Percentiles rank a stretch among this genome's conserved stretches.
These are phyloP conservation scores for Trichosurus vulpecula DNA, from an alignment of 2,797 vertebrate genomes.

Conservation along the genomic window DNA sequence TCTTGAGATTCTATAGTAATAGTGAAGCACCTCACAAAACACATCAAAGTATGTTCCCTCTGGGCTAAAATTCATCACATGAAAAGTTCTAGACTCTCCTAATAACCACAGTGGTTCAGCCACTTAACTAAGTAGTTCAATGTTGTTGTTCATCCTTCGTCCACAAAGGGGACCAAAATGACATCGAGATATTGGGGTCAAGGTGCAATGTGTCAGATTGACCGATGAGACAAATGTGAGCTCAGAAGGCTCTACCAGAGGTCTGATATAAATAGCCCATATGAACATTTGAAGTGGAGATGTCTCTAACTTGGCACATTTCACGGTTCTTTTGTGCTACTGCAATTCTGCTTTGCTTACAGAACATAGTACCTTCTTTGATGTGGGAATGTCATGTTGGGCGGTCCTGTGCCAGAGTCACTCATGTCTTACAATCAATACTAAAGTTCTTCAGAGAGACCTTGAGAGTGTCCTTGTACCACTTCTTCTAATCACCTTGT, in stretches of 20 bases:
- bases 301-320: no score
- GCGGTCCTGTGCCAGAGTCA: no score
- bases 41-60: background rate
- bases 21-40: background rate
- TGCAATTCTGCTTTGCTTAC: no score
- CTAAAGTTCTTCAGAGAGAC: no score
- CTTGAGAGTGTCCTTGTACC: no score
- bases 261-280: background rate
- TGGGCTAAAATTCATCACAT: background rate
- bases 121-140: no score
- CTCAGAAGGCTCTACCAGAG: background rate
- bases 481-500: no score
- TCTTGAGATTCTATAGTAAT: background rate
- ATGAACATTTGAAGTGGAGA: no score
- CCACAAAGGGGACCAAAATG: background rate
- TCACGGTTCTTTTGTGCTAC: no score
- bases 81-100: background rate
- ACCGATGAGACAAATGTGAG: background rate
- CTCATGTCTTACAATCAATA: no score
- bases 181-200: background rate
- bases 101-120: background rate
- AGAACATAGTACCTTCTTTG: no score
- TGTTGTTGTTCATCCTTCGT: background rate
- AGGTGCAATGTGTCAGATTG: rapidly evolving
- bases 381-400: no score